Base-by-base conservation (phyloP, 2,113 vertebrate genomes). In the Alethe diademata region DNA sequence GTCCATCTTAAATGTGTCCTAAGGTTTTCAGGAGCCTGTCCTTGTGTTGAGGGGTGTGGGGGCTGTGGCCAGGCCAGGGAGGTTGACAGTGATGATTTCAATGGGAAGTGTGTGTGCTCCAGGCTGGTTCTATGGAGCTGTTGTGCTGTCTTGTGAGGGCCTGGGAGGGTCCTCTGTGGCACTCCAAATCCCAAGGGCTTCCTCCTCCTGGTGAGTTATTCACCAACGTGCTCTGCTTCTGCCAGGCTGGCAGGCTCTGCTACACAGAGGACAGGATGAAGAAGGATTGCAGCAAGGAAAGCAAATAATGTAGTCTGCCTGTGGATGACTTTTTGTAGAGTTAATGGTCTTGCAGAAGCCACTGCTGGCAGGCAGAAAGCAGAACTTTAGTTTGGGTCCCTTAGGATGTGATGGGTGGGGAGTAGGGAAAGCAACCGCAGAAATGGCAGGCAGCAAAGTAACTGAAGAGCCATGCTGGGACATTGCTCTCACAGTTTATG, bases 141-240 rank as follows among this genome's bases (percentile, higher is more conserved):
- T 24, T 19, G 2, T 47, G 16, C 35, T n/a, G 23, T 7, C 38
- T 45, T 42, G 8, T 12, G 38, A 53, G 11, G 25, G 15, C 5
- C 4, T 11, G 25, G 53, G 23, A 66, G 38, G 19, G 11, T 22
- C 6, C 5, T 71, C 12, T 9, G 4, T 31, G 35, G 43, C 18
- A 43, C 20, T n/a, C 6, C 2, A 28, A 28, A 20, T 67, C 19
- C 8, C 15, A 29, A 11, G 48, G 3, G 6, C 38, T 80, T 54
- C 28, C 4, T 65, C 3, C 1, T 2, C 19, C 82, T 8, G 9
- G 4, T 43, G 54, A 8, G 12, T n/a, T 69, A 38, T 50, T 83
- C 10, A 14, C 0, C 0, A 19, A 28, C 2, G 2, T 24, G 11
- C 33, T 73, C 22, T 67, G 4, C 13, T 88, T 86, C 69, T 75